phyloP scores from a whole-genome alignment of 2,888 invertebrate species.

The Eristalis arbustorum region DNA sequence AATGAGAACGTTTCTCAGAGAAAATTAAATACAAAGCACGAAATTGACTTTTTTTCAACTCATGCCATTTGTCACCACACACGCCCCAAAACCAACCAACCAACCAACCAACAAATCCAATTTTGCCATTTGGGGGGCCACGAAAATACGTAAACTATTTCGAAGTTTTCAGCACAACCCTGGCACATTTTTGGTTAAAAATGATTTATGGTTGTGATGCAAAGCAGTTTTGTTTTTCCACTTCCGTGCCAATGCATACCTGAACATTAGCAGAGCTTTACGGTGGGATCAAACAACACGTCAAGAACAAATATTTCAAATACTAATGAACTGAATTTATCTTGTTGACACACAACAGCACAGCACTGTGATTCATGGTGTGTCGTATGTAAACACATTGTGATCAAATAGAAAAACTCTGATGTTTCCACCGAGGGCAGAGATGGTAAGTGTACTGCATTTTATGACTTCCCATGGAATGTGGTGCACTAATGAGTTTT shows the following conservation, averaged over 20 bases:
- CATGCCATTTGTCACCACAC: neutral
- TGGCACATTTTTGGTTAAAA: neutral
- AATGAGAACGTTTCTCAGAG: neutral
- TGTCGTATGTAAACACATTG: neutral
- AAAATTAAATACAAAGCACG: neutral
- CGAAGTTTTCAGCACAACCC: neutral
- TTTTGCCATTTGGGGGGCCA: too few species aligned
- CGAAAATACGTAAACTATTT: neutral
- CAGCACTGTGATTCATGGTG: neutral
- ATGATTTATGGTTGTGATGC: neutral
- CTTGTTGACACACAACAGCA: neutral
- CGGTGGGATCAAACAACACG: neutral
- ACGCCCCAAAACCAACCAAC: too few species aligned
- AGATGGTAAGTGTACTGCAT: too few species aligned
- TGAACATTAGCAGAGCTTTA: neutral
- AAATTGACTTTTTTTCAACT: neutral
- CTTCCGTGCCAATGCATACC: neutral
- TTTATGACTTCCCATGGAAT: too few species aligned
- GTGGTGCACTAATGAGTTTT: too few species aligned
- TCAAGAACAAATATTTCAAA: neutral
- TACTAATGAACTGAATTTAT: neutral
- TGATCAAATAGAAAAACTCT: neutral
- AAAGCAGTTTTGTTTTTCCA: neutral
- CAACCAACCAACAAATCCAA: too few species aligned
- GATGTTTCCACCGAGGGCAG: neutral